Base-by-base conservation (phyloP, 2,888 invertebrate genomes). In the Atrina japonica region DNA sequence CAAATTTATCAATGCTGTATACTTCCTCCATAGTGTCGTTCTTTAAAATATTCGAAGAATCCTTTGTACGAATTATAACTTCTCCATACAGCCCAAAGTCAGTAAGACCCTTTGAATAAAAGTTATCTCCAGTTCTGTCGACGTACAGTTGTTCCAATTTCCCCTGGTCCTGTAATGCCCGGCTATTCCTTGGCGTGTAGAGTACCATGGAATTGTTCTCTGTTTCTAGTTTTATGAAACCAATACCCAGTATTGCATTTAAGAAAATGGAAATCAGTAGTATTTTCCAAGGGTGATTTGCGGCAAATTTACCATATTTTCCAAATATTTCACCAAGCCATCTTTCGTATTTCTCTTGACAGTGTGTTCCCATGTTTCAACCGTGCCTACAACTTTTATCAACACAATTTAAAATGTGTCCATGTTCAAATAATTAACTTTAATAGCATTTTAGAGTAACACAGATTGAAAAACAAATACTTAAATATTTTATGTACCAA, bases 181-280 rank as follows among this genome's bases (percentile, higher is more conserved):
- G 45, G 29, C 66, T 66, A 27, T 58, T 41, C 21, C 45, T 49
- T 14, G 66, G 66, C 3, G 66, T 56, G 18, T 59, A 66, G n/a
- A 49, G 16, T n/a, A 27, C 49, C 27, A 59, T 59, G 5, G 56
- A 16, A 25, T 35, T 41, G 14, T 40, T 29, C 41, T 58, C 50
- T 5, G 35, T 29, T 3, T 56, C 35, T n/a, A 66, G 18, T 2
- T 40, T 43, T 2, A 66, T 14, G 7, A 66, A 23, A 1, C 66
- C 66, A 2, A 58, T 16, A 7, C 66, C 66, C 3, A 58, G 50
- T 6, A 30, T 27, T 7, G 27, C 16, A 11, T 49, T 30, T 21
- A 58, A 21, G n/a, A 58, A 25, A 14, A 59, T 23, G 9, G 30
- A 43, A 23, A 49, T 11, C 6, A 64, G 16, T 5, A 64, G 25